Percentiles rank a stretch among this genome's conserved stretches.
These are phyloP conservation scores for Acleris holmiana DNA, from an alignment of 2,888 invertebrate species.

Conservation along the genomic window DNA sequence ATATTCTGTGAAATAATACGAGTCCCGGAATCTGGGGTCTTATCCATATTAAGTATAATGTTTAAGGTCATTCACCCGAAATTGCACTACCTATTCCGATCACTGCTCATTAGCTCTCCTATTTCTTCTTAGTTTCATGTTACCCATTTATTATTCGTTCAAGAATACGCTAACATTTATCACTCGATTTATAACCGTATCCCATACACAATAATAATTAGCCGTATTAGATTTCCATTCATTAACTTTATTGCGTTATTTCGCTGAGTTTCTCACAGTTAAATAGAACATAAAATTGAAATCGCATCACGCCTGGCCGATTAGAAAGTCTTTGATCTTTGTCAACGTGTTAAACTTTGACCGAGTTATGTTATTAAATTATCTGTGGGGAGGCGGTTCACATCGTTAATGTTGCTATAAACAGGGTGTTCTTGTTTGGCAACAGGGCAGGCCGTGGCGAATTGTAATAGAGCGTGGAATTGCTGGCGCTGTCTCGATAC, in stretches of 20 bases:
- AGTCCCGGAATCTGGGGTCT: no score
- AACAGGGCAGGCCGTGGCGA: slow-evolving; percentile 75
- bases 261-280: slow-evolving; percentile 71
- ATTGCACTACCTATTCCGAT: no score
- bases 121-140: no score
- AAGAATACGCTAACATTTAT: background rate
- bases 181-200: background rate
- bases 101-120: no score
- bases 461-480: slow-evolving; percentile 76
- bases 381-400: slow-evolving; percentile 61
- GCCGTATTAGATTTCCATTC: slow-evolving; percentile 40
- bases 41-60: no score
- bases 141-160: no score
- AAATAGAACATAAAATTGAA: slow-evolving; percentile 73
- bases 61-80: no score
- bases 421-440: slow-evolving; percentile 73
- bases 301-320: slow-evolving; percentile 71
- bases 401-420: slow-evolving; percentile 82
- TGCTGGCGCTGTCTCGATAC: slow-evolving; percentile 52
- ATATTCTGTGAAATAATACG: no score
- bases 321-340: slow-evolving; percentile 75
- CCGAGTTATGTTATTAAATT: slow-evolving; percentile 69
- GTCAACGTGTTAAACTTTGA: slow-evolving; percentile 82
- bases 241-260: slow-evolving; percentile 62
- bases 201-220: slow-evolving; percentile 19